phyloP scores from a whole-genome alignment of 2,888 invertebrate species.

The Meta bourneti region DNA sequence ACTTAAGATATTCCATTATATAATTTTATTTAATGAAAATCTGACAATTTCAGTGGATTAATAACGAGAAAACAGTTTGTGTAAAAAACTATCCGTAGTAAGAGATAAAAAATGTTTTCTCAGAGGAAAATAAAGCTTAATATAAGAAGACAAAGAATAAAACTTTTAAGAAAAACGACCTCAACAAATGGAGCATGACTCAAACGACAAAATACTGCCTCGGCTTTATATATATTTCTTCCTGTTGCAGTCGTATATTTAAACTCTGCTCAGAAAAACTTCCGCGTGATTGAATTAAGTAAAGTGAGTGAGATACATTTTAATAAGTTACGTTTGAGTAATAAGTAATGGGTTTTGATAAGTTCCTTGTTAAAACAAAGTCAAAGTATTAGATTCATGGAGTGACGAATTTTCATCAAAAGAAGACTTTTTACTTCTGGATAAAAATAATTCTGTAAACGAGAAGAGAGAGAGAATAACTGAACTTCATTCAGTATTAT shows the following conservation, averaged over 20 bases:
- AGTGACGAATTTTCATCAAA: too few species aligned
- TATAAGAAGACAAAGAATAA: constrained; percentile 1
- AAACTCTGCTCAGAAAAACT: background rate
- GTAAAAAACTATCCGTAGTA: too few species aligned
- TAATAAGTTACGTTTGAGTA: background rate
- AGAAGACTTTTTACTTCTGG: too few species aligned
- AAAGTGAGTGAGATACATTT: background rate
- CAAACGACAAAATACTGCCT: background rate
- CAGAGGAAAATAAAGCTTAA: background rate
- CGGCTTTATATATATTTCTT: background rate
- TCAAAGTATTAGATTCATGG: too few species aligned
- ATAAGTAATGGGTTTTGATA: background rate
- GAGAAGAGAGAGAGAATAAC: too few species aligned
- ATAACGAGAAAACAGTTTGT: too few species aligned
- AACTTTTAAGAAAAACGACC: constrained; percentile 1
- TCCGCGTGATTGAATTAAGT: background rate
- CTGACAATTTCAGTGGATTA: too few species aligned
- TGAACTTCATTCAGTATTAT: too few species aligned
- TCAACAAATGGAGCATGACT: background rate
- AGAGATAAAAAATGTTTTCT: background rate
- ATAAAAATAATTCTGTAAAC: too few species aligned
- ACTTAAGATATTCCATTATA: too few species aligned
- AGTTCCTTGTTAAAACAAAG: background rate
- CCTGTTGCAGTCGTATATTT: constrained; percentile 1
- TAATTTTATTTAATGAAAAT: too few species aligned